Base-by-base conservation (phyloP, 1,140 invertebrate genomes). In the Papilio machaon region DNA sequence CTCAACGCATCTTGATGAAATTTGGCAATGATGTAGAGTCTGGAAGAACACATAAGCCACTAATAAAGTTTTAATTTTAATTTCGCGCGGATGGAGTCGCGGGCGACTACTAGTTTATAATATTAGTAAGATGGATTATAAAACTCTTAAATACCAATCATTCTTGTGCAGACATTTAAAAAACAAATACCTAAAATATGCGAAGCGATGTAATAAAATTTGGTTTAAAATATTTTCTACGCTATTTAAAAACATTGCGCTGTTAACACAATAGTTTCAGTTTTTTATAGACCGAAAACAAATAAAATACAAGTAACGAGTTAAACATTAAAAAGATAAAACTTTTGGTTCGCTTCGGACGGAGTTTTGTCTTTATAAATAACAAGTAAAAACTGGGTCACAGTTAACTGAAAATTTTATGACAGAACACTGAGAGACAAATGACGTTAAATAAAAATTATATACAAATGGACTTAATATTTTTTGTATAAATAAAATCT, bases 341-440 rank as follows among this genome's bases (percentile, higher is more conserved):
- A 70, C 64, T 35, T 70, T 35, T 38, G 30, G 3, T 70, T 35
- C 30, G 30, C 64, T 35, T 6, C 64, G 5, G 64, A 70, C 64
- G 11, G 17, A 70, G 64, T 70, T 15, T 35, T 64, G 60, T 64
- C 23, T 30, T 64, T 64, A n/a, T 49, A 58, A 58, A 54, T 54
- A 58, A 58, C 54, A 19, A 58, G 23, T 64, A 64, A 70, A 35
- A 70, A 70, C 64, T 70, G 64, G 64, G 64, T 70, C 64, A 70
- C 30, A 70, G 64, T 15, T 15, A 70, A 70, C 23, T 70, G 13
- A 70, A 35, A 35, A 30, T 64, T 64, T 64, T 64, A 30, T 64
- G 60, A 23, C 30, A 64, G 60, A 23, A 35, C 23, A 30, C 60
- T 30, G 17, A 64, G 23, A 30, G 60, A 64, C 5, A 64, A 67